A percentile compares a stretch with the other conserved stretches of the same genome.
These are phyloP conservation scores for Syngnathus scovelli DNA, from an alignment of 2,113 vertebrate genomes.

Conservation along the genomic window DNA sequence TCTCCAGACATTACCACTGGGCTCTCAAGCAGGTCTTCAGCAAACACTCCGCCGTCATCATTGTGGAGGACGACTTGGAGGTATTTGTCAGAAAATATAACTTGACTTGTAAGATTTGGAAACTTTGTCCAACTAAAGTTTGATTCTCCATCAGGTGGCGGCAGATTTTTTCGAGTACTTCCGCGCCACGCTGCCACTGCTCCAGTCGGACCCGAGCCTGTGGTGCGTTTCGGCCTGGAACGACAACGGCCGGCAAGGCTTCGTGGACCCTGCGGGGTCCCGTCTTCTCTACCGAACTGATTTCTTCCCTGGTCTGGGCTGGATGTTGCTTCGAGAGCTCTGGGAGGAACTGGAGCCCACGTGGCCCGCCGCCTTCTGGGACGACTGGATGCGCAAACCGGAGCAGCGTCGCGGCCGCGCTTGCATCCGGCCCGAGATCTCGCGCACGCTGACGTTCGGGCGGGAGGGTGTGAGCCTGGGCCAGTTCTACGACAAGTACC, in stretches of 20 bases:
- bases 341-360: slow-evolving; percentile 92
- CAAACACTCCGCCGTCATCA: slow-evolving; percentile 76
- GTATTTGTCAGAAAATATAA: slow-evolving; percentile 38
- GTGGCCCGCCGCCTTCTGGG: slow-evolving; percentile 92
- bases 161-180: slow-evolving; percentile 97
- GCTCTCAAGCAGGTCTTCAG: slow-evolving; percentile 84
- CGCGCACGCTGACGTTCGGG: slow-evolving; percentile 87
- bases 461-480: slow-evolving; percentile 90
- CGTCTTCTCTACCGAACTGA: slow-evolving; percentile 85
- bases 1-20: slow-evolving; percentile 90
- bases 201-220: slow-evolving; percentile 71
- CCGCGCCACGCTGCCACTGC: slow-evolving; percentile 72
- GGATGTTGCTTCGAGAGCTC: slow-evolving; percentile 78
- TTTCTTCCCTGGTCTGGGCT: slow-evolving; percentile 90
- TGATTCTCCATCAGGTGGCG: slow-evolving; percentile 67
- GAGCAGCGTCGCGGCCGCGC: slow-evolving; percentile 79
- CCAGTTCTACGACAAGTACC: slow-evolving; percentile 91
- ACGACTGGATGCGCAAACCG: slow-evolving; percentile 90
- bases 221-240: slow-evolving; percentile 96
- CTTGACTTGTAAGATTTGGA: no score
- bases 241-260: slow-evolving; percentile 85
- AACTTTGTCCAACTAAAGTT: no score
- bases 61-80: slow-evolving; percentile 93
- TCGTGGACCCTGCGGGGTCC: slow-evolving; percentile 70
- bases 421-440: slow-evolving; percentile 86